Percentiles rank a stretch among this genome's conserved stretches.
Conservation (phyloP, 2,797 vertebrate species). For the Acipenser oxyrinchus region DNA sequence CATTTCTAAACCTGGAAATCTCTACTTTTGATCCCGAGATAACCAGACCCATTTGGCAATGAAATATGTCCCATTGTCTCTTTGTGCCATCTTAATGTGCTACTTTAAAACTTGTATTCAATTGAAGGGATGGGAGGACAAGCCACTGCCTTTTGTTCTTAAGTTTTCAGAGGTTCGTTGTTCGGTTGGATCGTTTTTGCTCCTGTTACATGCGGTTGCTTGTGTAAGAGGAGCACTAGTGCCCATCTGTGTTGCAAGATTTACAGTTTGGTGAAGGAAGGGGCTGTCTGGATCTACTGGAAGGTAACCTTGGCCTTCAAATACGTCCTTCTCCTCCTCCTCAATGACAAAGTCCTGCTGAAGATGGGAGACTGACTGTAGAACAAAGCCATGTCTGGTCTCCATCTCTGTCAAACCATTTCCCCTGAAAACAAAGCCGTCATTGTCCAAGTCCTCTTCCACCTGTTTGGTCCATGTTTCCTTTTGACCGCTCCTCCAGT, state of each 20-base stretch:
- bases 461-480: conserved; percentile 52
- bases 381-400: conserved; percentile 48
- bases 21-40: conserved; percentile 46
- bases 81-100: conserved; percentile 21
- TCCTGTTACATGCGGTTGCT: conserved; percentile 30
- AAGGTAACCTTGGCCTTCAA: conserved; percentile 74
- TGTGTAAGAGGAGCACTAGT: conserved; percentile 31
- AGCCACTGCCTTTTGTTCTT: conserved; percentile 73
- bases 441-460: conserved; percentile 51
- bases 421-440: conserved; percentile 65
- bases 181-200: conserved; percentile 21
- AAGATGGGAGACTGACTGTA: conserved; percentile 48
- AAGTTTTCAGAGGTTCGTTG: conserved; percentile 33
- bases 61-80: conserved; percentile 31
- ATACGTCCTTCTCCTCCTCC: conserved; percentile 56
- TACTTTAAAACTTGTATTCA: conserved; percentile 48
- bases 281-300: conserved; percentile 42
- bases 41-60: conserved; percentile 28
- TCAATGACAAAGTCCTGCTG: conserved; percentile 34
- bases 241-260: conserved; percentile 30
- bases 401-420: conserved; percentile 72
- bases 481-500: conserved; percentile 52
- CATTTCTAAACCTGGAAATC: too few relatives aligned
- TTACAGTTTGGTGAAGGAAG: conserved; percentile 32
- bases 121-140: conserved; percentile 52